Base-by-base conservation (phyloP, 1,140 invertebrate genomes). In the Archivesica marissinica region DNA sequence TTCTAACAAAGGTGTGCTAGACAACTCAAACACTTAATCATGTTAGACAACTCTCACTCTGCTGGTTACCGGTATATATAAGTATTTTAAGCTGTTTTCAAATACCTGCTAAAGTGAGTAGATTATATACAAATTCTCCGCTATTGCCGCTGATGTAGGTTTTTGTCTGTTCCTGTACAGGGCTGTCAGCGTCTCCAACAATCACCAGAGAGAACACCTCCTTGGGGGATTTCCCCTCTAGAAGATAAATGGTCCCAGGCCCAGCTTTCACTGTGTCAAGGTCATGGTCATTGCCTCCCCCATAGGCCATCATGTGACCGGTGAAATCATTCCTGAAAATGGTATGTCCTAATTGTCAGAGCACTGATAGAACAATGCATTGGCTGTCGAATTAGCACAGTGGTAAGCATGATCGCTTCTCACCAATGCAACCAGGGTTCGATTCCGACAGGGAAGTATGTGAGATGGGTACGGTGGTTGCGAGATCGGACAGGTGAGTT, bases 201-300 rank as follows among this genome's bases (percentile, higher is more conserved):
- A 91, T 80, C 15, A 83, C 54, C 13, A 90, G 79, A 15, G 77
- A 59, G 79, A 85, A 76, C 6, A 50, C 54, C 33, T 74, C 54
- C 23, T 84, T 77, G 0, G 87, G 79, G 47, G 59, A 75, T n/a
- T 68, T 80, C 44, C 83, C 86, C 35, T 89, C 84, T 20, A 88
- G 28, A 25, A 92, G 87, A 66, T 89, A 92, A 13, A 91, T 88
- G 2, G 91, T 91, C 20, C 91, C 91, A 20, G 91, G 86, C 25
- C 91, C 91, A 85, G 90, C 90, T 39, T 88, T 89, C 23, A 91
- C 80, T 28, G 85, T 87, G 28, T 72, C 61, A 9, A 86, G 50
- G 33, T 81, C 80, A 38, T 88, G 74, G 20, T 64, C 88, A 72
- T 90, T 89, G 13, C 89, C 88, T 17, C 76, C 88, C 6, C 91